phyloP scores from a whole-genome alignment of 2,888 invertebrate species.

The Lithosia quadra region DNA sequence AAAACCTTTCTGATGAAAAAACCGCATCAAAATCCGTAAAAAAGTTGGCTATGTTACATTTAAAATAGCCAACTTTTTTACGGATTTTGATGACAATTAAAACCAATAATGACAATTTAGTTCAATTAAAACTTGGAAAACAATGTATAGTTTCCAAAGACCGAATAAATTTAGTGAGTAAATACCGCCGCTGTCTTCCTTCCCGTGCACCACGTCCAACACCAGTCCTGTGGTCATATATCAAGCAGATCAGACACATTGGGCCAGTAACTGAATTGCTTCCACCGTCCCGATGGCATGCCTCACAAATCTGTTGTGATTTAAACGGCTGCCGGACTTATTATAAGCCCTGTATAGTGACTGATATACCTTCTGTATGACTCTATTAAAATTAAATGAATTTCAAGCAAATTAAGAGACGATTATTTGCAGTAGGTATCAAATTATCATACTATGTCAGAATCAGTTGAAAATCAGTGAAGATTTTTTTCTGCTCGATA shows the following conservation, averaged over 20 bases:
- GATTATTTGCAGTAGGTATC: too few species aligned
- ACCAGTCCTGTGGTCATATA: constrained; percentile 67
- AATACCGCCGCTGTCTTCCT: constrained; percentile 37
- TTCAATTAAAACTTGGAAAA: neutral
- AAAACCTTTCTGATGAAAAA: too few species aligned
- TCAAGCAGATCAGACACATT: constrained; percentile 76
- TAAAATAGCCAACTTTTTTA: too few species aligned
- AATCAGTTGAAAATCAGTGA: too few species aligned
- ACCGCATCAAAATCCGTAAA: too few species aligned
- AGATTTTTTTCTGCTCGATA: too few species aligned
- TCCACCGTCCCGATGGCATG: constrained; percentile 69
- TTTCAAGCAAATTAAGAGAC: neutral
- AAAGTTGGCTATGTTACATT: too few species aligned
- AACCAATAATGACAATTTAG: too few species aligned
- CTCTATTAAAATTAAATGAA: constrained; percentile 8
- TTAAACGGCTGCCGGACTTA: constrained; percentile 62
- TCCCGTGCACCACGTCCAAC: constrained; percentile 41
- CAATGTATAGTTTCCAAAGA: neutral
- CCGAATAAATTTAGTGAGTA: neutral
- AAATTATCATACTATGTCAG: too few species aligned
- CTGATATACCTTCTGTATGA: constrained; percentile 32
- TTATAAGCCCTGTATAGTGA: constrained; percentile 41
- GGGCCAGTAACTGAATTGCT: constrained; percentile 78
- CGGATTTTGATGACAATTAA: too few species aligned
- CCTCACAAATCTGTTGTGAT: constrained; percentile 71